Percentiles rank a stretch among this genome's conserved stretches.
These are phyloP conservation scores for Acanthisitta chloris DNA, from an alignment of 2,113 vertebrate genomes.

Conservation along the genomic window DNA sequence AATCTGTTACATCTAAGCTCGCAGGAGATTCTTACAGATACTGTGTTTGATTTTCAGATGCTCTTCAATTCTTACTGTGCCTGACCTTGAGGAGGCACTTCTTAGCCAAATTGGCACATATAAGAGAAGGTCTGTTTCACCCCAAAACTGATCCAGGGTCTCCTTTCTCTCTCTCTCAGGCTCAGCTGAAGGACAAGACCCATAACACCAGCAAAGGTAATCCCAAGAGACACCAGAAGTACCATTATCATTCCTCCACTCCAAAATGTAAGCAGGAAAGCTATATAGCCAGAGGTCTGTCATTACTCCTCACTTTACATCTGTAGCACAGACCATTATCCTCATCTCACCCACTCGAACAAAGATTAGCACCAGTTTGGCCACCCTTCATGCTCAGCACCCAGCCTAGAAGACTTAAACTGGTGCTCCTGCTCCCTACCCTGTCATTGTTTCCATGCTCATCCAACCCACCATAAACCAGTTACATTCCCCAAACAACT, in stretches of 20 bases:
- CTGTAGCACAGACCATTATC: not conserved
- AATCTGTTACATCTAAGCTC: not conserved
- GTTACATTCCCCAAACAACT: not conserved
- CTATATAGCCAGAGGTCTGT: not conserved
- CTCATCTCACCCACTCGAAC: not conserved
- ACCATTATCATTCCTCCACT: not conserved
- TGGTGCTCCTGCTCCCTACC: not conserved
- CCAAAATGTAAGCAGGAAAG: not conserved
- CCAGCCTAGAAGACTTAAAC: not conserved
- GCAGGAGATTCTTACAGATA: not conserved
- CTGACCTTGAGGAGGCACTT: not conserved
- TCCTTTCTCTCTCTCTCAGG: not conserved
- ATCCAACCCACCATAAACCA: rapidly evolving
- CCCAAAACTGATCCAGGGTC: not conserved
- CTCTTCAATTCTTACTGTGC: not conserved
- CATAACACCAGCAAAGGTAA: not conserved
- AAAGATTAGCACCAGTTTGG: not conserved
- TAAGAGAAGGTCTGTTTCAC: not conserved
- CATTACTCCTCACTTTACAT: not conserved
- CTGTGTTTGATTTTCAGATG: not conserved
- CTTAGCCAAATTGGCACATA: rapidly evolving
- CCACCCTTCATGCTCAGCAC: not conserved
- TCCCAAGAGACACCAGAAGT: not conserved
- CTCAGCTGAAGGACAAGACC: not conserved
- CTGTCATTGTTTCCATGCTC: not conserved